Base-by-base conservation (phyloP, 1,140 invertebrate genomes). In the Caerostris darwini region DNA sequence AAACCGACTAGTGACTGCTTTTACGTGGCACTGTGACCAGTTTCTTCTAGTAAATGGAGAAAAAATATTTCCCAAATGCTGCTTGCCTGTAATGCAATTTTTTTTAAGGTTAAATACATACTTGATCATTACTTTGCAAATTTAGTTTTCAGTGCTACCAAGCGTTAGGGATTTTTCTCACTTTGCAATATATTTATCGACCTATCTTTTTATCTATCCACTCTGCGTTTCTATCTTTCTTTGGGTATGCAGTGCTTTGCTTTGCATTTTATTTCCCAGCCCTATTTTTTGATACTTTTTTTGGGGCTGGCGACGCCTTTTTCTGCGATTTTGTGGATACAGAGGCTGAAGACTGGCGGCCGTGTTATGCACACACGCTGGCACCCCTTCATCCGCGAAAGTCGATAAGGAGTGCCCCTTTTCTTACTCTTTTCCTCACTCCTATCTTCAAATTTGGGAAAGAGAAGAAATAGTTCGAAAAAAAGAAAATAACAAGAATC, bases 121-220 rank as follows among this genome's bases (percentile, higher is more conserved):
- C 89, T 90, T 90, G 89, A 90, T 90, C 89, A 90, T 90, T 90
- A 90, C 69, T 90, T 90, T 90, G 89, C 89, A 90, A 90, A 90
- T 90, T 90, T 90, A 90, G 89, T 81, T 90, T 90, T 81, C 89
- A 90, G 69, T 90, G 71, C 89, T 56, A 81, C 19, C 89, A 59
- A 90, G 69, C 89, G 81, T 81, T 71, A 81, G 69, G 89, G 57
- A 90, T 90, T 90, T 64, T 81, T 90, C 71, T 90, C 61, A 56
- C 89, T 77, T 90, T 56, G n/a, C 19, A 81, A 56, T 89, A 19
- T 89, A 69, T 89, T 53, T 89, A 90, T 90, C 89, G 67, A 90
- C 69, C 71, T 81, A 90, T 81, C 89, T 54, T 90, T 90, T 90
- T 90, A 90, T 90, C 69, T 90, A 81, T 90, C 89, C 58, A 81